Base-by-base conservation (phyloP, 2,888 invertebrate species). In the Harpagoxenus sublaevis region DNA sequence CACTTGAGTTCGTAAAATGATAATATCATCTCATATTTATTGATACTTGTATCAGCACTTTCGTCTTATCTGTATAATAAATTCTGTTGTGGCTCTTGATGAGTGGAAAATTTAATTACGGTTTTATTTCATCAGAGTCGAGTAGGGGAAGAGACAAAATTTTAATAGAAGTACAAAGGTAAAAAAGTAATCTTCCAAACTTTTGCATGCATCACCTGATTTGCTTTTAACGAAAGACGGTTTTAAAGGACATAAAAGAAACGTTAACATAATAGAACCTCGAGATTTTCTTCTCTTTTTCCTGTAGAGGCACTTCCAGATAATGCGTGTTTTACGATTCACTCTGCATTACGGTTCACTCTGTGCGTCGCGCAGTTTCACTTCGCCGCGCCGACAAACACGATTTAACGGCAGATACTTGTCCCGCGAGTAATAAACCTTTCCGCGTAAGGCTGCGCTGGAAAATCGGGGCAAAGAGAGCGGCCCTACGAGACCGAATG, bases 251-350 rank as follows among this genome's bases (percentile, higher is more conserved):
- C 2, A 15, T 42, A 51, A 65, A 35, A 39, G 5, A 48, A 5
- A 63, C 12, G 12, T 12, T 6, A 15, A 2, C 8, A 15, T 15
- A 73, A 6, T 57, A 45, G 57, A 57, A 8, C 18, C 5, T n/a
- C 5, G 9, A 63, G n/a, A 42, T 68, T 81, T 73, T 53, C 53
- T 55, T 51, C n/a, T 53, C 55, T 57, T 35, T 5, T 71, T 39
- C 28, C 31, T n/a, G 68, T 84, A 39, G 63, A 71, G 28, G 10
- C 53, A 70, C 53, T 9, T 31, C 65, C 51, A 60, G 79, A 89
- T 85, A 87, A 89, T 84, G 82, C 31, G 12, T 65, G 53, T 73
- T 90, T 90, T 82, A 74, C 66, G 55, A 78, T 74, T 71, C 77
- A 42, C 28, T 77, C 18, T 42, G 48, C 48, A 75, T 63, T 63